Percentiles rank a stretch among this genome's conserved stretches.
Conservation (phyloP, 2,797 vertebrate genomes). For the Hippocampus kuda region DNA sequence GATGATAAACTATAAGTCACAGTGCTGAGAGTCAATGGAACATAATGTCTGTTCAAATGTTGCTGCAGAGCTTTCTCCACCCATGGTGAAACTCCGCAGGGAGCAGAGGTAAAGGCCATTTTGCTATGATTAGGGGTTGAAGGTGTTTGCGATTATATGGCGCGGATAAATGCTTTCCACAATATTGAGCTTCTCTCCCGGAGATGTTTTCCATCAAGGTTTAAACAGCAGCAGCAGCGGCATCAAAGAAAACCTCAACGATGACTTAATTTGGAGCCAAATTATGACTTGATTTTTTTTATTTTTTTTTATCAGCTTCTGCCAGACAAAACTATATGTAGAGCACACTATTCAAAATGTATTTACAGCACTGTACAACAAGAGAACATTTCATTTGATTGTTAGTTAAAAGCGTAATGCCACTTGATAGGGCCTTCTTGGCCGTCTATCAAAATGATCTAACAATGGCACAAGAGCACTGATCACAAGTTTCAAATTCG, state of each 20-base stretch:
- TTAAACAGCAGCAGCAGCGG: conserved; percentile 48
- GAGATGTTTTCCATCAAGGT: conserved; percentile 59
- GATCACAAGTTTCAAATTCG: conserved; percentile 66
- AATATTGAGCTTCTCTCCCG: conserved; percentile 43
- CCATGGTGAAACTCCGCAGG: conserved; percentile 50
- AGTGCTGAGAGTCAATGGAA: conserved; percentile 59
- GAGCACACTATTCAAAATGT: conserved; percentile 71
- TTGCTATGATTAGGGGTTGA: conserved; percentile 59
- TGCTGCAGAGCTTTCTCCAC: conserved; percentile 49
- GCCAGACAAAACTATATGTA: conserved; percentile 68
- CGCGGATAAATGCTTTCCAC: conserved; percentile 53
- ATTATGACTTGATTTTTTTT: conserved; percentile 22
- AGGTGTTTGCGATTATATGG: conserved; percentile 43
- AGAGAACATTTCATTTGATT: conserved; percentile 59
- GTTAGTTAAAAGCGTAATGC: conserved; percentile 50
- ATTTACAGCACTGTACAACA: conserved; percentile 77
- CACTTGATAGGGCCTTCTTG: conserved; percentile 46
- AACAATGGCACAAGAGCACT: conserved; percentile 70
- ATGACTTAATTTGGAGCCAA: conserved; percentile 61
- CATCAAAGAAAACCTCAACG: conserved; percentile 63
- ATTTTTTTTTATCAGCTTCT: conserved; percentile 52
- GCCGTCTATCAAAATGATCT: conserved; percentile 52
- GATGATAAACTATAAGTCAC: conserved; percentile 61
- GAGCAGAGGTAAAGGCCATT: conserved; percentile 61
- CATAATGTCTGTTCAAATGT: conserved; percentile 60